Conservation (phyloP, 2,797 vertebrate genomes). For the Graptemys geographica region DNA sequence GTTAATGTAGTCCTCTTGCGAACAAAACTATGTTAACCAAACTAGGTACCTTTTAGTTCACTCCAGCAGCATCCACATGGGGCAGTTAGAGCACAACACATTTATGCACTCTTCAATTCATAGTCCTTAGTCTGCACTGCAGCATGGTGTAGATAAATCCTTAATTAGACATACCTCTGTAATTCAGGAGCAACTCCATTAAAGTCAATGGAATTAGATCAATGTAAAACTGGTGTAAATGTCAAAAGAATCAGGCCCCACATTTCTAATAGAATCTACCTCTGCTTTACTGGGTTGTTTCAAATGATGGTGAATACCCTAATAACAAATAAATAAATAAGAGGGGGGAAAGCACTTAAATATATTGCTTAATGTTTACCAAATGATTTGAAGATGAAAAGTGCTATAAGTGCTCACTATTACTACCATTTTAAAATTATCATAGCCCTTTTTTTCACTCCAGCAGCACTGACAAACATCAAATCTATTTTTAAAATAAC, state of each 20-base stretch:
- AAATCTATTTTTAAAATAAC: constrained; percentile 43
- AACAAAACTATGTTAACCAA: neutral
- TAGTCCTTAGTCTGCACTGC: no score
- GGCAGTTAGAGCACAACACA: no score
- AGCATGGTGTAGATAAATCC: no score
- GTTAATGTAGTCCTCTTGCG: neutral
- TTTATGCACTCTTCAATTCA: no score
- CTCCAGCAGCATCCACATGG: neutral
- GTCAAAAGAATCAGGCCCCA: neutral
- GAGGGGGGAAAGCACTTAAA: neutral
- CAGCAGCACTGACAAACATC: constrained; percentile 24
- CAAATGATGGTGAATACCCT: neutral
- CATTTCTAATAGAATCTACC: neutral
- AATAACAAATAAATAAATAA: neutral
- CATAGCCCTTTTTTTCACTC: neutral
- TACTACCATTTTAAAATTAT: neutral
- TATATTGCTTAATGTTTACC: constrained; percentile 46
- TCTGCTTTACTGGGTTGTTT: neutral
- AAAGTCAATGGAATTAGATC: neutral
- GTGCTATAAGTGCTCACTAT: neutral
- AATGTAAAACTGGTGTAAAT: neutral
- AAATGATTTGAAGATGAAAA: constrained; percentile 8
- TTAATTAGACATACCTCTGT: neutral
- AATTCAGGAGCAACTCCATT: neutral
- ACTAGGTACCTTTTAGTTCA: neutral